Evolutionary conservation across 2,113 vertebrate species (phyloP).

Genomic region (Thymallus thymallus): DNA sequence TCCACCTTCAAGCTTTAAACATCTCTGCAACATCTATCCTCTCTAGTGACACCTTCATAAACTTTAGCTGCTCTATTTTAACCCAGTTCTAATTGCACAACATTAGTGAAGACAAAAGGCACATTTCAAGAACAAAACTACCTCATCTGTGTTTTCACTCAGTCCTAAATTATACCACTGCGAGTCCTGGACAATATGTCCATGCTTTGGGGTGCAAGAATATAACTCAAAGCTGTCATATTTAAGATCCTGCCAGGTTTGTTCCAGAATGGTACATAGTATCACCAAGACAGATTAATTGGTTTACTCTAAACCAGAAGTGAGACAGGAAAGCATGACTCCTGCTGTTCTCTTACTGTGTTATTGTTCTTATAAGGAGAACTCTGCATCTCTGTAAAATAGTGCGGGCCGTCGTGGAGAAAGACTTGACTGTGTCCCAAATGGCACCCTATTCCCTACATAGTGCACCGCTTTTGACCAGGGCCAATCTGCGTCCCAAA

Average conservation of each 20-base stretch:
- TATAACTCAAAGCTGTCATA: constrained; percentile 16
- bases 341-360: constrained; percentile 17
- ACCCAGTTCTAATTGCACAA: not conserved
- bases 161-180: constrained; percentile 48
- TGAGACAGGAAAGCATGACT: not conserved
- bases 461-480: too few species aligned
- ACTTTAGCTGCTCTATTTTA: not conserved
- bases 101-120: constrained; percentile 9
- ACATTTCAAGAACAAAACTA: constrained; percentile 20
- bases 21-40: not conserved
- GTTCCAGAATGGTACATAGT: not conserved
- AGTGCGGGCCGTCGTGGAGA: too few species aligned
- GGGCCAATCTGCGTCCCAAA: too few species aligned
- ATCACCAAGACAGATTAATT: constrained; percentile 10
- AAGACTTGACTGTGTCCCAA: too few species aligned
- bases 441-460: too few species aligned
- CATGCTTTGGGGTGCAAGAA: constrained; percentile 39
- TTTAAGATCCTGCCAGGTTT: constrained; percentile 4
- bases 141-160: constrained; percentile 10
- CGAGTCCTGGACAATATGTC: constrained; percentile 16
- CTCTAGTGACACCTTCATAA: not conserved
- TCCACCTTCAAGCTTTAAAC: too few species aligned
- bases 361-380: constrained; percentile 4
- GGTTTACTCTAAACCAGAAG: constrained; percentile 17
- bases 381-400: too few species aligned